A percentile compares a stretch with the other conserved stretches of the same genome.
These are phyloP conservation scores for Hormaphis cornu DNA, from an alignment of 1,140 invertebrate species.

Conservation along the genomic window DNA sequence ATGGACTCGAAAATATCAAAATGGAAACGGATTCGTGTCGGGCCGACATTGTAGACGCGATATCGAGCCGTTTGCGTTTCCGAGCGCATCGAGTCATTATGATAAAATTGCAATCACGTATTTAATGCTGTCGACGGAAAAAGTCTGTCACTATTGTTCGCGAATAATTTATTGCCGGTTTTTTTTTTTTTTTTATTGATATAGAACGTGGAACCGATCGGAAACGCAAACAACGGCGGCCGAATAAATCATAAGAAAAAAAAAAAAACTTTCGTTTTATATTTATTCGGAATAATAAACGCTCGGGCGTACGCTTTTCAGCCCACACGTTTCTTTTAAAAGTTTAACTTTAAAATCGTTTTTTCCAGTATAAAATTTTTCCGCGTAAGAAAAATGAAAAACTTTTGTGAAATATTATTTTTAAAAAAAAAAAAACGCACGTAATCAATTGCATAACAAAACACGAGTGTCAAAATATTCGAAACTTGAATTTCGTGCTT, in stretches of 20 bases:
- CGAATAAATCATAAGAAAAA: conserved; percentile 13
- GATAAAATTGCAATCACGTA: too few relatives aligned
- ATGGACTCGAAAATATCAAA: too few relatives aligned
- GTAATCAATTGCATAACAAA: neutral
- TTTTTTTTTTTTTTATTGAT: too few relatives aligned
- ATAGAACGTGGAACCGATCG: neutral
- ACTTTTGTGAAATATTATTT: neutral
- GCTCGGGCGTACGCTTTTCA: neutral
- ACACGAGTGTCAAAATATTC: conserved; percentile 1
- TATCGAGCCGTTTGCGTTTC: too few relatives aligned
- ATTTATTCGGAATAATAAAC: neutral
- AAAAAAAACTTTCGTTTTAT: conserved; percentile 3
- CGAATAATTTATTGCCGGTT: neutral
- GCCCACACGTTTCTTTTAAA: neutral
- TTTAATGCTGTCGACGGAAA: too few relatives aligned
- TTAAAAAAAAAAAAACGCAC: neutral
- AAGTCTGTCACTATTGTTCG: too few relatives aligned
- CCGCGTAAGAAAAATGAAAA: neutral
- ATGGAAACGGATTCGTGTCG: too few relatives aligned
- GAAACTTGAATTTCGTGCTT: neutral
- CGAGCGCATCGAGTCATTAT: too few relatives aligned
- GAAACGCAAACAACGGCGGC: neutral
- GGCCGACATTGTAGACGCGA: too few relatives aligned
- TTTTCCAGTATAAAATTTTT: neutral
- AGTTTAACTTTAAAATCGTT: neutral